Evolutionary conservation across 2,888 invertebrate species (phyloP).

Genomic region (Pandemis corylana): DNA sequence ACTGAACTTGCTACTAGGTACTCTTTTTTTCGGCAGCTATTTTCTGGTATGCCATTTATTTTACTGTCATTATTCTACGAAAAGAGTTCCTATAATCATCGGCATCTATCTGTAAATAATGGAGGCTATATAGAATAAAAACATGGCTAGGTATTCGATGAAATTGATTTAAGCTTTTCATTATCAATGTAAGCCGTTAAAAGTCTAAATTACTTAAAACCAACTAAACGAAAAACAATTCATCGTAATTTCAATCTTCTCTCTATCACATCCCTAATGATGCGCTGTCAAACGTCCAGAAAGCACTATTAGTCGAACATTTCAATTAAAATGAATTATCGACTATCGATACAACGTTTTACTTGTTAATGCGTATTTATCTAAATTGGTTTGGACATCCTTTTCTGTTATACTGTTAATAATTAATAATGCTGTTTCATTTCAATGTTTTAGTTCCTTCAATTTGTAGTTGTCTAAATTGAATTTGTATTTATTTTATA

Average conservation of each 20-base stretch:
- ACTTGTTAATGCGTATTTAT: slow-evolving; percentile 48
- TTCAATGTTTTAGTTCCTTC: not conserved
- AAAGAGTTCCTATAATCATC: too few relatives aligned
- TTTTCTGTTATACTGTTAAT: slow-evolving; percentile 29
- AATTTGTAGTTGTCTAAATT: slow-evolving; percentile 25
- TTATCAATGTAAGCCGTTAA: slow-evolving; percentile 19
- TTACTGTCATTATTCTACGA: not conserved
- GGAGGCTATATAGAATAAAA: not conserved
- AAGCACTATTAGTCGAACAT: slow-evolving; percentile 76
- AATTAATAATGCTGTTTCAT: slow-evolving; percentile 9
- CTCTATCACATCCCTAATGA: slow-evolving; percentile 71
- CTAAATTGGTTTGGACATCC: slow-evolving; percentile 44
- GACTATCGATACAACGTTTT: slow-evolving; percentile 62
- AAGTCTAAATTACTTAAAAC: slow-evolving; percentile 41
- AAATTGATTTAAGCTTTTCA: not conserved
- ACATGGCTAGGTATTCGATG: not conserved
- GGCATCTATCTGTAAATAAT: too few relatives aligned
- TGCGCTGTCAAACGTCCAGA: slow-evolving; percentile 75
- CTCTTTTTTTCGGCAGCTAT: not conserved
- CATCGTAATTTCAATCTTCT: slow-evolving; percentile 63
- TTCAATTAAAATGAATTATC: slow-evolving; percentile 81
- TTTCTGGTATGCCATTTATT: not conserved
- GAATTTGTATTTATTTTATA: not conserved
- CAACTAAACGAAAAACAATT: slow-evolving; percentile 53
- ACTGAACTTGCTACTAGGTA: not conserved